Base-by-base conservation (phyloP, 2,113 vertebrate genomes). In the Tretioscincus oriximinensis region DNA sequence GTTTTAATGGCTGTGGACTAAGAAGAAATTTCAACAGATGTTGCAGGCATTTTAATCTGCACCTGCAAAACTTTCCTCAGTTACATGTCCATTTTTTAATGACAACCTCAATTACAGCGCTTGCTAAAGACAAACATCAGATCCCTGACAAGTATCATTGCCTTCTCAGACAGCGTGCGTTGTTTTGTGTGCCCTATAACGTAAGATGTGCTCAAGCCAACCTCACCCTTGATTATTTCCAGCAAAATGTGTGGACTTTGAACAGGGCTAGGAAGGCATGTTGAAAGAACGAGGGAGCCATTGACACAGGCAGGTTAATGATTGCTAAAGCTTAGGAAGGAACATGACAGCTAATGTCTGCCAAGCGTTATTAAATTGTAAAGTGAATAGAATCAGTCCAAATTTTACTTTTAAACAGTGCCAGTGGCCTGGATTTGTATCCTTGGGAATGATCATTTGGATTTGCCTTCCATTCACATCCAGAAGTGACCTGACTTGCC, bases 241-340 rank as follows among this genome's bases (percentile, higher is more conserved):
- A 73, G 61, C 26, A 61, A 49, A 70, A 78, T 9, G 14, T 76
- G 8, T 51, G 76, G 83, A 63, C 88, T 80, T 84, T 0, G 0
- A 79, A 61, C 76, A 76, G 64, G 60, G 77, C 31, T 78, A 64
- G 71, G 7, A 75, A 84, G 81, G 73, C 74, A 81, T 9, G 1
- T 61, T 69, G 72, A 86, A 87, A 87, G 75, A 73, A 12, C 82
- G 84, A 85, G 80, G 68, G 54, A 2, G 31, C 66, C 28, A 64
- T 9, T 70, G 68, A 85, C 86, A 88, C 20, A 49, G 2, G 2
- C 68, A 87, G 70, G 89, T 90, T 91, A 92, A 93, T 79, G 75
- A 92, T 92, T 91, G 84, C 80, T 79, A 83, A 68, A 61, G 69
- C 76, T 81, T 64, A 70, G 51, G n/a, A 58, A 65, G 51, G 51